Conservation (phyloP, 2,797 vertebrate genomes). For the Xerus rutilus region DNA sequence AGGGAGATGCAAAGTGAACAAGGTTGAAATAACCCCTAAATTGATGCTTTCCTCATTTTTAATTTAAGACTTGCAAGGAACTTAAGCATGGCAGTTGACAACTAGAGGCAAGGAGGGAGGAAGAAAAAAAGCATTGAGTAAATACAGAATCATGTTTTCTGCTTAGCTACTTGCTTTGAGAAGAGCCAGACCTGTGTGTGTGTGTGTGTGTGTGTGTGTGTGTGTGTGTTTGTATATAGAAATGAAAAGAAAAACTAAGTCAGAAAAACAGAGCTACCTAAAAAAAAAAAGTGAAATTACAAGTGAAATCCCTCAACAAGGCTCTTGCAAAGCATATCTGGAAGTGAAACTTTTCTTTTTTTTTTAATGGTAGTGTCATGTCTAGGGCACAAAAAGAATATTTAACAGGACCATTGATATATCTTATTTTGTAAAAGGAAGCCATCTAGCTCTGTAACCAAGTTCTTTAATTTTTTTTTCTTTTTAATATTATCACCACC, state of each 20-base stretch:
- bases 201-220: neutral
- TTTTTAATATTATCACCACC: neutral
- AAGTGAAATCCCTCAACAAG: neutral
- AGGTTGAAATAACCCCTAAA: conserved; percentile 53
- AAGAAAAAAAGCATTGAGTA: neutral
- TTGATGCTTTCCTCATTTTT: conserved; percentile 71
- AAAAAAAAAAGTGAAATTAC: neutral
- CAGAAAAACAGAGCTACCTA: conserved; percentile 40
- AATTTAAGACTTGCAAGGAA: conserved; percentile 65
- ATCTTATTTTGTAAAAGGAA: neutral
- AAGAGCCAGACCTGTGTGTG: neutral
- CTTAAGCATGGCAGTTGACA: conserved; percentile 58
- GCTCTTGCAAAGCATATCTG: conserved; percentile 32
- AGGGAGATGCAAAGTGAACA: neutral
- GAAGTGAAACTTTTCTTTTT: neutral
- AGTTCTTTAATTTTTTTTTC: neutral
- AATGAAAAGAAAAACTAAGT: conserved; percentile 11
- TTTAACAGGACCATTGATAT: neutral
- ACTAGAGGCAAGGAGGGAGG: rapidly evolving
- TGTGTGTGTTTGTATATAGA: neutral
- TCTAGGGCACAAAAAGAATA: neutral
- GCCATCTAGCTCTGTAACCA: neutral
- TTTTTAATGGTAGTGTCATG: neutral
- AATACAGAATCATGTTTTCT: conserved; percentile 42
- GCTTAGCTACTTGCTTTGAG: neutral